A percentile compares a stretch with the other conserved stretches of the same genome.
These are phyloP conservation scores for Euclidia mi DNA, from an alignment of 2,888 invertebrate genomes.

Conservation along the genomic window DNA sequence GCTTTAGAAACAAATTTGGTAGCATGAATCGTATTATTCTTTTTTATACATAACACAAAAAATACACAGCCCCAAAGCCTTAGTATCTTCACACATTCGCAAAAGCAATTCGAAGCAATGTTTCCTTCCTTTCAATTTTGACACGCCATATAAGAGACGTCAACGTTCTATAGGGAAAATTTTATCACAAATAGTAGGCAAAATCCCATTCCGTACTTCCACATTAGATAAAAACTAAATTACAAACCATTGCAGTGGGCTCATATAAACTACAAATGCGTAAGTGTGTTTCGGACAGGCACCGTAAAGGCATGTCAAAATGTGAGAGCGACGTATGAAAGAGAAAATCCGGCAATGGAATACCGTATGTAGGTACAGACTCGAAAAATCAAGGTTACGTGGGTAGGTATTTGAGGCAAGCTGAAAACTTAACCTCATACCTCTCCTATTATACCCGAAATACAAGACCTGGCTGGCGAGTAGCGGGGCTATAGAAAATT, in stretches of 20 bases:
- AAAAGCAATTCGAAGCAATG: conserved; percentile 18
- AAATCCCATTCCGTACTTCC: conserved; percentile 25
- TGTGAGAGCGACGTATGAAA: too few species aligned
- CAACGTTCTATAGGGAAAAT: conserved; percentile 25
- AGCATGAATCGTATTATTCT: too few species aligned
- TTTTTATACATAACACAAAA: too few species aligned
- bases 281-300: conserved; percentile 53
- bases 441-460: too few species aligned
- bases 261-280: conserved; percentile 45
- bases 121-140: conserved; percentile 34
- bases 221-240: conserved; percentile 39
- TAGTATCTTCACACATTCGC: background rate
- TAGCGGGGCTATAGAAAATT: too few species aligned
- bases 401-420: conserved; percentile 31
- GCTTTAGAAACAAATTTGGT: too few species aligned
- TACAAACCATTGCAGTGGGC: conserved; percentile 33
- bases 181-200: conserved; percentile 31
- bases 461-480: too few species aligned
- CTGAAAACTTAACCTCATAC: conserved; percentile 28
- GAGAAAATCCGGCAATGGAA: conserved; percentile 60
- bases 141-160: conserved; percentile 30
- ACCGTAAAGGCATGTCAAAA: too few species aligned
- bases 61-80: conserved; percentile 7
- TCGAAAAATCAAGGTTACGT: conserved; percentile 50
- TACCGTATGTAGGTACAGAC: conserved; percentile 42